Conservation (phyloP, 2,888 invertebrate species). For the Patella ulyssiponensis region DNA sequence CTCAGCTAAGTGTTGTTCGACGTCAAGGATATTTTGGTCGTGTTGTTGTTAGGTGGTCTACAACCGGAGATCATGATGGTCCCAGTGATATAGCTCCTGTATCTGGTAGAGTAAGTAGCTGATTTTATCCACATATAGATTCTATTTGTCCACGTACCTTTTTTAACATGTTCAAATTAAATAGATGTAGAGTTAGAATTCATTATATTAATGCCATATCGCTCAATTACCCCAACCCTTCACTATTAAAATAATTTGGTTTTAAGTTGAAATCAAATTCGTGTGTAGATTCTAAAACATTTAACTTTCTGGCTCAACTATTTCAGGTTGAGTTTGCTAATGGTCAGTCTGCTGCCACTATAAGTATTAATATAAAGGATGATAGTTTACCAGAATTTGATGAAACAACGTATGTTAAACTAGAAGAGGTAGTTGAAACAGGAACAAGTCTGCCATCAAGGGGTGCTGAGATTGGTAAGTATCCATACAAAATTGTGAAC, state of each 20-base stretch:
- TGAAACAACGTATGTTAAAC: slow-evolving; percentile 62
- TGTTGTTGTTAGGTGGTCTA: slow-evolving; percentile 62
- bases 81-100: slow-evolving; percentile 64
- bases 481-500: no score
- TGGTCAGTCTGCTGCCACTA: slow-evolving; percentile 60
- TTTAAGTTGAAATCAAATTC: background rate
- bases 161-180: background rate
- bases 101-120: slow-evolving; percentile 57
- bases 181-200: background rate
- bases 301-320: background rate
- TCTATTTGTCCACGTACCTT: no score
- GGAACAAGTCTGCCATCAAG: slow-evolving; percentile 54
- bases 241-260: background rate
- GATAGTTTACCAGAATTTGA: slow-evolving; percentile 64
- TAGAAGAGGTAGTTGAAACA: slow-evolving; percentile 55
- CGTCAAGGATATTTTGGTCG: slow-evolving; percentile 59
- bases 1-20: slow-evolving; percentile 60
- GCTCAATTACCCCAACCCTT: background rate
- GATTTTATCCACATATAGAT: no score
- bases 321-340: slow-evolving; percentile 65
- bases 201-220: background rate
- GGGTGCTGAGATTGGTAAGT: slow-evolving; percentile 64
- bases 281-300: background rate
- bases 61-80: slow-evolving; percentile 63
- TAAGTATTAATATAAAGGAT: slow-evolving; percentile 63